Evolutionary conservation across 2,797 vertebrate species (phyloP).

Genomic region (Intellagama lesueurii): DNA sequence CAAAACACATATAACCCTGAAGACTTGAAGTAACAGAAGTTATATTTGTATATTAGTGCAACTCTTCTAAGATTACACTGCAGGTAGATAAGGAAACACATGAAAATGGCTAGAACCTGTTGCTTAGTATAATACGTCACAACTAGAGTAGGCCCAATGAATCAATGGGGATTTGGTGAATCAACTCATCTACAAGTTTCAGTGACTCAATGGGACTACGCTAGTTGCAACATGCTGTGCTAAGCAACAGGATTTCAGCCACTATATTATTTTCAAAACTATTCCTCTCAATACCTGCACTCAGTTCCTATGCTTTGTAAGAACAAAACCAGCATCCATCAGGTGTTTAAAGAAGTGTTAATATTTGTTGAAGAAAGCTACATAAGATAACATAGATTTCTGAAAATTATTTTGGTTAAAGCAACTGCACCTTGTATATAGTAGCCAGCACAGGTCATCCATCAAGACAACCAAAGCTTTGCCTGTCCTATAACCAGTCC

Average conservation of each 20-base stretch:
- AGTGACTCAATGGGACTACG: neutral
- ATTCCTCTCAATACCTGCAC: neutral
- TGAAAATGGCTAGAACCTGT: no score
- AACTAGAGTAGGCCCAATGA: no score
- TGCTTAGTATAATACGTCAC: no score
- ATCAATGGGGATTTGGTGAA: no score
- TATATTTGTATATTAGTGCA: neutral
- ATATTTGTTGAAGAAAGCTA: neutral
- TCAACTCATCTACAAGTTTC: no score
- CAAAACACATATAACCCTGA: neutral
- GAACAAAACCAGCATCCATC: neutral
- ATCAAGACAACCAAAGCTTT: no score
- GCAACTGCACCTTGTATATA: no score
- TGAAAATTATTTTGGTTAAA: no score
- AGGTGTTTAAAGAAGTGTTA: neutral
- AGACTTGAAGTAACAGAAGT: neutral
- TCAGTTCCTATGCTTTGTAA: neutral
- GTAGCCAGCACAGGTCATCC: no score
- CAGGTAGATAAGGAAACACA: neutral
- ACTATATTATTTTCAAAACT: neutral
- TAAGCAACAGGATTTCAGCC: no score
- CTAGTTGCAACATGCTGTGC: no score
- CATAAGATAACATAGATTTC: neutral
- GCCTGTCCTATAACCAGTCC: no score
- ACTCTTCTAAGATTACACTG: neutral